Base-by-base conservation (phyloP, 2,113 vertebrate genomes). In the Aplodontia rufa region DNA sequence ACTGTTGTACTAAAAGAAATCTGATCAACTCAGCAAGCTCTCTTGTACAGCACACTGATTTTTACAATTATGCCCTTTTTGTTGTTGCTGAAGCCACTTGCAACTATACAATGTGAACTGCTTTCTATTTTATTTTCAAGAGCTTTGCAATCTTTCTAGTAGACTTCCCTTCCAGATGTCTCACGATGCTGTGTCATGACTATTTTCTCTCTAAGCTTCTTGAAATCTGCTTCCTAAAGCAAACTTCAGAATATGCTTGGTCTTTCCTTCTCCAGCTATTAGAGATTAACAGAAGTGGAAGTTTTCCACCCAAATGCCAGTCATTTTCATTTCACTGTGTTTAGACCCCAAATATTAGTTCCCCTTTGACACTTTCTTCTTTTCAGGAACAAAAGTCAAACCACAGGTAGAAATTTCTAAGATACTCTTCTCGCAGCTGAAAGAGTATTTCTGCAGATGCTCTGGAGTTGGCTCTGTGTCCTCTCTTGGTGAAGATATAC, bases 161-260 rank as follows among this genome's bases (percentile, higher is more conserved):
- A 80, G 58, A 93, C 80, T 96, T 97, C 95, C 69, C 58, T 81
- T 96, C 72, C 90, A 97, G 94, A 93, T 93, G 92, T 95, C 92
- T 84, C 19, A 72, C 30, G 30, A 58, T 93, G 72, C 87, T 96
- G 45, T 62, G 82, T 92, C 92, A 92, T 84, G 28, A 86, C 37
- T 86, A 51, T 87, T 93, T 66, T 74, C 55, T 62, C 40, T 64
- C 35, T 64, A 17, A 82, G 92, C 49, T 88, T 96, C 51, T 96
- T 92, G 9, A 96, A 97, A 93, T 90, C 53, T 87, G 81, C 84
- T 92, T 93, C 26, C 35, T 87, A 86, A 90, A 81, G n/a, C 58
- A 92, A 85, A 92, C 55, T 91, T 87, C 17, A 85, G 66, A 22
- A 10, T 45, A n/a, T 14, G 14, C 17, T 76, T 6, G 8, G 1